Evolutionary conservation across 2,797 vertebrate genomes (phyloP).

Genomic region (Aulostomus chinensis): DNA sequence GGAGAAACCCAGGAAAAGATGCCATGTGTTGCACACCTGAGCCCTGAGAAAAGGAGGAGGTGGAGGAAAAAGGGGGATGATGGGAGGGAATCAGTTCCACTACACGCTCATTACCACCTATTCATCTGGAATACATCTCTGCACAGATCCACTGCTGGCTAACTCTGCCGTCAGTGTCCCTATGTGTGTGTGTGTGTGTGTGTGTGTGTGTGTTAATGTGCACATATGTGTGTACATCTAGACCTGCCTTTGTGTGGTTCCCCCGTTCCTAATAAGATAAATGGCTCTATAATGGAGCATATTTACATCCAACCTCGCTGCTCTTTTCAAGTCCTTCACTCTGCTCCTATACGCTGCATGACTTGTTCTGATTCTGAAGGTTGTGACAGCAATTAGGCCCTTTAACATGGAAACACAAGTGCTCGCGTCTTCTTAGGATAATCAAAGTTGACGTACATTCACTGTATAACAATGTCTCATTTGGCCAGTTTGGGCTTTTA

Average conservation of each 20-base stretch:
- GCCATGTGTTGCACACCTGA: conserved; percentile 76
- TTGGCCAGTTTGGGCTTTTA: conserved; percentile 19
- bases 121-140: conserved; percentile 81
- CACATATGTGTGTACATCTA: background rate
- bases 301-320: conserved; percentile 25
- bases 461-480: conserved; percentile 23
- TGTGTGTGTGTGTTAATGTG: background rate
- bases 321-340: conserved; percentile 22
- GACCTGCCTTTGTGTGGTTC: conserved; percentile 19
- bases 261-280: conserved; percentile 46
- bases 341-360: background rate
- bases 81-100: conserved; percentile 74
- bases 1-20: conserved; percentile 24
- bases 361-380: conserved; percentile 29
- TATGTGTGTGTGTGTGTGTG: conserved; percentile 7
- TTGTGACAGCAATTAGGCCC: conserved; percentile 33
- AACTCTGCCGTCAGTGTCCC: conserved; percentile 24
- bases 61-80: conserved; percentile 27
- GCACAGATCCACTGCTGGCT: conserved; percentile 60
- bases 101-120: conserved; percentile 80
- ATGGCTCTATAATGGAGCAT: conserved; percentile 39
- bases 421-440: conserved; percentile 15
- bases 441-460: conserved; percentile 11
- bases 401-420: conserved; percentile 18
- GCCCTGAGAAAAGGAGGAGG: conserved; percentile 58